Percentiles rank a stretch among this genome's conserved stretches.
These are phyloP conservation scores for Dipodomys spectabilis DNA, from an alignment of 2,113 vertebrate genomes.

Conservation along the genomic window DNA sequence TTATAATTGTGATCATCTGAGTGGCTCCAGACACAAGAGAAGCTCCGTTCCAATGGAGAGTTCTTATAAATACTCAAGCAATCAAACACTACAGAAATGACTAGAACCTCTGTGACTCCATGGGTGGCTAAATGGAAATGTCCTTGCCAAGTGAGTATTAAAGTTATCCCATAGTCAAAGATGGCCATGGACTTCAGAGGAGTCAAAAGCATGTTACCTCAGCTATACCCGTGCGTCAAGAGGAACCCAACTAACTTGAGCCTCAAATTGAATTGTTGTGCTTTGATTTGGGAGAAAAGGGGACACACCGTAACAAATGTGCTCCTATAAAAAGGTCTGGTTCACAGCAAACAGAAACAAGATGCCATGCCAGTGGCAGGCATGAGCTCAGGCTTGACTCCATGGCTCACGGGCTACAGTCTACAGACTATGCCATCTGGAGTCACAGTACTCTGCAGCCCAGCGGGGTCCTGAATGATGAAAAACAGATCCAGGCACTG, in stretches of 20 bases:
- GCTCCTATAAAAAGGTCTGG: not conserved
- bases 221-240: not conserved
- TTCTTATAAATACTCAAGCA: slow-evolving; percentile 67
- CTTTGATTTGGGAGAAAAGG: slow-evolving; percentile 19
- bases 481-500: slow-evolving; percentile 25
- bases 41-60: not conserved
- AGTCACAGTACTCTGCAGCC: not conserved
- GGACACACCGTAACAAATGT: not conserved
- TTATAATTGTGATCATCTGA: slow-evolving; percentile 66
- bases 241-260: not conserved
- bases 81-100: slow-evolving; percentile 62
- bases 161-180: slow-evolving; percentile 13
- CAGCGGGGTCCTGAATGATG: not conserved
- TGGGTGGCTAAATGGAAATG: slow-evolving; percentile 46
- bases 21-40: slow-evolving; percentile 54
- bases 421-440: not conserved
- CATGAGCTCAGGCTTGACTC: not conserved
- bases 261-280: slow-evolving; percentile 1
- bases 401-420: rapidly evolving
- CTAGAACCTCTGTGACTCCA: slow-evolving; percentile 65
- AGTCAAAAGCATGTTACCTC: not conserved
- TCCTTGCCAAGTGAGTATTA: slow-evolving; percentile 39
- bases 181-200: not conserved
- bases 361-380: not conserved
- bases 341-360: slow-evolving; percentile 13